Evolutionary conservation across 1,140 invertebrate species (phyloP).

Genomic region (Anadara kagoshimensis): DNA sequence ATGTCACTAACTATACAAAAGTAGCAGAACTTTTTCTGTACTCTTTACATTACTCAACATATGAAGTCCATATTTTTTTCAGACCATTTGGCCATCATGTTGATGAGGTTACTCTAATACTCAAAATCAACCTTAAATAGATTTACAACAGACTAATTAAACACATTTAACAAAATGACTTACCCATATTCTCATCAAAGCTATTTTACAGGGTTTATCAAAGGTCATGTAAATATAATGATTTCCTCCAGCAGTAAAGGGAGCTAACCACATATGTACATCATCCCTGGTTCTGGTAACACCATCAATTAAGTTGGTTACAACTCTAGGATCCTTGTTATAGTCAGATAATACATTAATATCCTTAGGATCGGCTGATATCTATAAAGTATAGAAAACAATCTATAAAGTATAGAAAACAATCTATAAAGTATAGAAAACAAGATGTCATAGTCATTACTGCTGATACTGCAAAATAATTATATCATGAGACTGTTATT

Average conservation of each 20-base stretch:
- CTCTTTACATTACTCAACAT: too few relatives aligned
- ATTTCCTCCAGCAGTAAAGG: slow-evolving; percentile 77
- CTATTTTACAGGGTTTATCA: slow-evolving; percentile 77
- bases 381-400: slow-evolving; percentile 75
- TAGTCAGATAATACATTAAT: slow-evolving; percentile 79
- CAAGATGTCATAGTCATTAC: too few relatives aligned
- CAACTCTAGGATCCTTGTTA: slow-evolving; percentile 77
- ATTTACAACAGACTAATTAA: not conserved
- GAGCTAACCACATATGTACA: slow-evolving; percentile 84
- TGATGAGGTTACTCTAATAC: too few relatives aligned
- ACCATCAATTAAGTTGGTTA: slow-evolving; percentile 82
- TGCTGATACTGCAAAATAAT: too few relatives aligned
- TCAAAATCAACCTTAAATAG: too few relatives aligned
- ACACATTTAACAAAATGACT: slow-evolving; percentile 38
- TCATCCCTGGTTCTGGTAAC: slow-evolving; percentile 84
- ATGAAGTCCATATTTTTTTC: too few relatives aligned
- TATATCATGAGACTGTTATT: too few relatives aligned
- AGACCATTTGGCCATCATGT: too few relatives aligned
- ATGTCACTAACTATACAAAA: too few relatives aligned
- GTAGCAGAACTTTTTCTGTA: too few relatives aligned
- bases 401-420: too few relatives aligned
- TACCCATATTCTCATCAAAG: slow-evolving; percentile 87
- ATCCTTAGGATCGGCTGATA: slow-evolving; percentile 78
- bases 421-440: slow-evolving; percentile 73
- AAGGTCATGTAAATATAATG: slow-evolving; percentile 80